phyloP scores from a whole-genome alignment of 1,140 invertebrate genomes.

The Lasioglossum albipes region DNA sequence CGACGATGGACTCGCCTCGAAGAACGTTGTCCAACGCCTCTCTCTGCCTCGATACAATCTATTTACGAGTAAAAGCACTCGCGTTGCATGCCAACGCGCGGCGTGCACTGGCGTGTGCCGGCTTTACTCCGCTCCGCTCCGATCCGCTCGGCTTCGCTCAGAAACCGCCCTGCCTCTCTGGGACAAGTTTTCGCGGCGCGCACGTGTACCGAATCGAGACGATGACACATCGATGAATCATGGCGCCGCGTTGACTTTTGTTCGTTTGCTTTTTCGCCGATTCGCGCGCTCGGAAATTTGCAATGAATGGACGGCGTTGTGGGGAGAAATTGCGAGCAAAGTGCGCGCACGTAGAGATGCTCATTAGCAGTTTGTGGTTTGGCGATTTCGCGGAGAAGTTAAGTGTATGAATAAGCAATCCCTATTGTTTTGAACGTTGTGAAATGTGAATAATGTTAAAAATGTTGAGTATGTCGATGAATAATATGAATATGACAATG shows the following conservation, averaged over 20 bases:
- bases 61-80: conserved; percentile 56
- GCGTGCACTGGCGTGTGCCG: conserved; percentile 21
- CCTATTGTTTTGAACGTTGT: too few relatives aligned
- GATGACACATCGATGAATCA: conserved; percentile 64
- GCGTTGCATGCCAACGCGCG: conserved; percentile 48
- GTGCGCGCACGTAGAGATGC: too few relatives aligned
- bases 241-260: neutral
- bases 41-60: conserved; percentile 49
- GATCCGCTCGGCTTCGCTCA: neutral
- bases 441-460: too few relatives aligned
- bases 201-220: conserved; percentile 60
- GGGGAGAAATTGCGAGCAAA: too few relatives aligned
- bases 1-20: conserved; percentile 28
- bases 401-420: too few relatives aligned
- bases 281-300: too few relatives aligned
- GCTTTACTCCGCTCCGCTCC: neutral
- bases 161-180: neutral
- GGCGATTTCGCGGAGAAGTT: too few relatives aligned
- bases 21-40: conserved; percentile 24
- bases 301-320: too few relatives aligned
- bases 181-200: conserved; percentile 40
- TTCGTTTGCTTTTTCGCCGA: too few relatives aligned
- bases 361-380: too few relatives aligned
- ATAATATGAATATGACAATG: too few relatives aligned
- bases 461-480: too few relatives aligned